These are phyloP conservation scores for Ginglymostoma cirratum DNA, from an alignment of 2,113 vertebrate genomes.

Conservation along the genomic window DNA sequence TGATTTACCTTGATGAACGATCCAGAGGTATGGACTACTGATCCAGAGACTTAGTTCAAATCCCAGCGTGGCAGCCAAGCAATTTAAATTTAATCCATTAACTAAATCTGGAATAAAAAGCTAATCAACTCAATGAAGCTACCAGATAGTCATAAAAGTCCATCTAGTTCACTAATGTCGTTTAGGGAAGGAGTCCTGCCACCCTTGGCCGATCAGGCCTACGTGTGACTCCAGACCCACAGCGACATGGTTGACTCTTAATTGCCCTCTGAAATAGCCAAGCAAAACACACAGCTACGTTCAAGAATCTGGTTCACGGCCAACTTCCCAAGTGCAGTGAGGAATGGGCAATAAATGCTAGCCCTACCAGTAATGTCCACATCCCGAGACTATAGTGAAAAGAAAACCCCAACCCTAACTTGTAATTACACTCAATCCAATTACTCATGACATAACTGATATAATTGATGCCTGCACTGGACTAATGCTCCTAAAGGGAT, in stretches of 20 bases:
- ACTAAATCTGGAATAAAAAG: neutral
- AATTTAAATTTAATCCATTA: no score
- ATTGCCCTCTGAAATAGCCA: neutral
- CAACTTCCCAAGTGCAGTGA: neutral
- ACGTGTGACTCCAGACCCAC: neutral
- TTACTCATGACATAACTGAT: neutral
- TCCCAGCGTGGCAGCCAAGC: no score
- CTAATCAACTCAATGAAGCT: neutral
- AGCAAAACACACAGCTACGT: neutral
- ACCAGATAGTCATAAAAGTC: neutral
- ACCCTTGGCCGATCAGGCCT: neutral
- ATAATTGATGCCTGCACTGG: neutral
- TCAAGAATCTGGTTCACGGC: neutral
- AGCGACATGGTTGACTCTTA: neutral
- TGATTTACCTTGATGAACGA: no score
- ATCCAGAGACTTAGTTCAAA: neutral
- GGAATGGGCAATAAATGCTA: no score
- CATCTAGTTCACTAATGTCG: neutral
- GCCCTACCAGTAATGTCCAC: neutral
- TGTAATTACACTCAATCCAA: neutral
- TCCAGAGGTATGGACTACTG: no score
- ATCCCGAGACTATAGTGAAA: neutral
- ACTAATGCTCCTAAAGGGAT: neutral
- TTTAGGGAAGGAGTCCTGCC: neutral
- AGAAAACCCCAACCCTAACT: neutral